Conservation (phyloP, 2,797 vertebrate species). For the Fistularia commersonii region DNA sequence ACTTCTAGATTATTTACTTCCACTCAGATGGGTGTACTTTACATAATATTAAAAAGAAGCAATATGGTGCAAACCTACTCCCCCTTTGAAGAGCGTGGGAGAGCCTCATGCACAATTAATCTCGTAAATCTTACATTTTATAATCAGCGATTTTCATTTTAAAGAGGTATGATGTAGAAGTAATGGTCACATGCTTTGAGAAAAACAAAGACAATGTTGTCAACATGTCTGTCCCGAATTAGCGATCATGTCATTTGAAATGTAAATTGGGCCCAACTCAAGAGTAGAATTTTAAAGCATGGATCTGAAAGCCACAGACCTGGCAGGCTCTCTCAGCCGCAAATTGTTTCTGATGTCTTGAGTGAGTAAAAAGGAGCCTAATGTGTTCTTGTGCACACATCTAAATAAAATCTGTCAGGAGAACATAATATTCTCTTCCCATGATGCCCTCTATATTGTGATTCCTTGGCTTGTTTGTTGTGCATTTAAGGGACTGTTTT, state of each 20-base stretch:
- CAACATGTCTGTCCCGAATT: conserved; percentile 50
- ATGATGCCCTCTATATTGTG: conserved; percentile 43
- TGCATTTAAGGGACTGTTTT: conserved; percentile 47
- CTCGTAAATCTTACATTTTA: conserved; percentile 37
- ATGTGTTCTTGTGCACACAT: conserved; percentile 57
- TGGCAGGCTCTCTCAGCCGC: conserved; percentile 33
- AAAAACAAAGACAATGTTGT: conserved; percentile 48
- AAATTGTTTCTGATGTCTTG: conserved; percentile 56
- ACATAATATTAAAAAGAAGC: conserved; percentile 67
- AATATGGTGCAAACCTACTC: conserved; percentile 24
- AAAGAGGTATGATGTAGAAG: conserved; percentile 44
- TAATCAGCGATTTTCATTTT: conserved; percentile 5
- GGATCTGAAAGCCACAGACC: conserved; percentile 18
- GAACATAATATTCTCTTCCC: conserved; percentile 56
- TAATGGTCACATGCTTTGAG: conserved; percentile 43
- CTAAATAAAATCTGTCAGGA: conserved; percentile 65
- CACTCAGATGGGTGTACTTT: conserved; percentile 59
- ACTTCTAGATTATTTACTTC: conserved; percentile 62
- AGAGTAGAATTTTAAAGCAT: conserved; percentile 33
- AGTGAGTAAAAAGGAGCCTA: conserved; percentile 59
- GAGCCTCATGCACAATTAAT: conserved; percentile 41
- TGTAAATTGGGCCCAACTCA: conserved; percentile 41
- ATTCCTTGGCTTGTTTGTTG: conserved; percentile 56
- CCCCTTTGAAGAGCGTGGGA: conserved; percentile 20
- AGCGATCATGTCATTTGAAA: conserved; percentile 42